Percentiles rank a stretch among this genome's conserved stretches.
phyloP scores from a whole-genome alignment of 2,797 vertebrate species.

The Antennarius maculatus region DNA sequence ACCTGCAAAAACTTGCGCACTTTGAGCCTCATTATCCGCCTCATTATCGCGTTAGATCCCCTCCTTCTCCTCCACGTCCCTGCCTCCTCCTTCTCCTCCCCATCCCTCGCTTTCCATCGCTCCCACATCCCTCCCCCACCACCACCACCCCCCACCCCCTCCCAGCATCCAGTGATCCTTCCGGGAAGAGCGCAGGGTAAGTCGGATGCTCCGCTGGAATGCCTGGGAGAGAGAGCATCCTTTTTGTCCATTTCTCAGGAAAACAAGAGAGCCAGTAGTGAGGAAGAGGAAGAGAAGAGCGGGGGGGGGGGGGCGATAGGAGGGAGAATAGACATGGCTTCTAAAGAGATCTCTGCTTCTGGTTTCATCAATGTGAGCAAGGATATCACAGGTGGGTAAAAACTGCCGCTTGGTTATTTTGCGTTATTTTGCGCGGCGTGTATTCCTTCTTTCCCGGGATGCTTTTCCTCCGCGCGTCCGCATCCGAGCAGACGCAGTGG shows the following conservation, averaged over 20 bases:
- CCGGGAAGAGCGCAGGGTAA: conserved; percentile 62
- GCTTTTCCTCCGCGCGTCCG: conserved; percentile 42
- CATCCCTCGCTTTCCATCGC: conserved; percentile 36
- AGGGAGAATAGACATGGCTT: conserved; percentile 81
- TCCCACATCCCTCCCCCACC: conserved; percentile 53
- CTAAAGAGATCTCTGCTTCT: conserved; percentile 78
- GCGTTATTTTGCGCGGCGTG: conserved; percentile 26
- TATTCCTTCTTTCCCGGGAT: conserved; percentile 30
- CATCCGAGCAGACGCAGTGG: conserved; percentile 63
- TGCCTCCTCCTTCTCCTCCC: conserved; percentile 21
- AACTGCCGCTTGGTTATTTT: conserved; percentile 13
- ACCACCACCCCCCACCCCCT: no score
- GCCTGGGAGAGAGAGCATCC: conserved; percentile 64
- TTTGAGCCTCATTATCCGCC: conserved; percentile 16
- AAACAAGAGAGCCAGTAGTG: conserved; percentile 35
- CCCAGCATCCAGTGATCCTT: conserved; percentile 58
- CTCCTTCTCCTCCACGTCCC: conserved; percentile 39
- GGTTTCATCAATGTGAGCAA: conserved; percentile 79
- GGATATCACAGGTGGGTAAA: conserved; percentile 84
- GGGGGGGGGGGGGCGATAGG: conserved; percentile 44
- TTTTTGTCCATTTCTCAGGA: conserved; percentile 52
- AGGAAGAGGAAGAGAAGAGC: conserved; percentile 30
- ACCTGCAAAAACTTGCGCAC: neutral
- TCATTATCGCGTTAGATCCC: conserved; percentile 45
- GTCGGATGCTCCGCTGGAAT: conserved; percentile 72